Conservation (phyloP, 2,888 invertebrate species). For the Diarsia dahlii region DNA sequence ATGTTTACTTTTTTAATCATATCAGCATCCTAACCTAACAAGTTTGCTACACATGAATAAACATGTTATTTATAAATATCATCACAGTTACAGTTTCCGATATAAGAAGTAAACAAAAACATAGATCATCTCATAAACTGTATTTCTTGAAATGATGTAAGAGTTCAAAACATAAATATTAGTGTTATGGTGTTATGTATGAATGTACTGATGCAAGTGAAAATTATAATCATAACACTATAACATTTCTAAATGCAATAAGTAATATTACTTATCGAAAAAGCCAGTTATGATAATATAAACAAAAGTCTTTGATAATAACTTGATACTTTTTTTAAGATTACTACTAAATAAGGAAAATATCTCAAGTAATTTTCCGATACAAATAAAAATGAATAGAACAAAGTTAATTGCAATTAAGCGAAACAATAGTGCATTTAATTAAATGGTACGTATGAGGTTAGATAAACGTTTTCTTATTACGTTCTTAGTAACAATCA, state of each 20-base stretch:
- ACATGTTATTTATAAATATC: constrained; percentile 12
- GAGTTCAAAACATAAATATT: constrained; percentile 7
- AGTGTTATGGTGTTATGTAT: too few relatives aligned
- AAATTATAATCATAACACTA: neutral
- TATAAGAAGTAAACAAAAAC: constrained; percentile 14
- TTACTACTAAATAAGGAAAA: neutral
- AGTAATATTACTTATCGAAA: neutral
- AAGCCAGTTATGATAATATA: neutral
- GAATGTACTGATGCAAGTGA: constrained; percentile 2
- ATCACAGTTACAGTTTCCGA: neutral
- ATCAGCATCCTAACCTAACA: neutral
- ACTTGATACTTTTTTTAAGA: neutral
- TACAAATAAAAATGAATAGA: constrained; percentile 4
- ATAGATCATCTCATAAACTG: constrained; percentile 2
- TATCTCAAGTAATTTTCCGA: neutral
- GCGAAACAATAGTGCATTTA: constrained; percentile 23
- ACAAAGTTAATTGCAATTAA: constrained; percentile 4
- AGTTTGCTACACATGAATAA: neutral
- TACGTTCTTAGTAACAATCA: neutral
- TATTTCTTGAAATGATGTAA: constrained; percentile 9
- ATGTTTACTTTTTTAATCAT: neutral
- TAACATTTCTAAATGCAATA: neutral
- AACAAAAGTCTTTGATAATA: neutral
- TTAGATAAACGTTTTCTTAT: neutral
- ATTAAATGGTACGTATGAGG: neutral